phyloP scores from a whole-genome alignment of 2,888 invertebrate genomes.

The Drosophila atroscutellata region DNA sequence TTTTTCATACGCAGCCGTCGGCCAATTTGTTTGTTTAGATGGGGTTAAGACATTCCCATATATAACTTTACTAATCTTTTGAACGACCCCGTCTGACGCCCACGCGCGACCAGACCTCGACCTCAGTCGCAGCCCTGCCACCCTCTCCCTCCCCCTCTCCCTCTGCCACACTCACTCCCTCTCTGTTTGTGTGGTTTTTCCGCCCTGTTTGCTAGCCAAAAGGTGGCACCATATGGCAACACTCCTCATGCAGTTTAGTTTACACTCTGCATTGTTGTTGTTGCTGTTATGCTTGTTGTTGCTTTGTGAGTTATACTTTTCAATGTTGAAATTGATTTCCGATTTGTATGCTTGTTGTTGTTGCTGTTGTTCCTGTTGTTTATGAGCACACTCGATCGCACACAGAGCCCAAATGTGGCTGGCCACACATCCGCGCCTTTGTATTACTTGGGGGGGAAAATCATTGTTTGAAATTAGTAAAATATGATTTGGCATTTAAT shows the following conservation, averaged over 20 bases:
- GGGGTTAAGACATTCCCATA: constrained; percentile 78
- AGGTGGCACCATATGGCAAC: constrained; percentile 78
- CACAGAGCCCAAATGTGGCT: constrained; percentile 56
- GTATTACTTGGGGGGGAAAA: constrained; percentile 2
- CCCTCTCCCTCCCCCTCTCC: background rate
- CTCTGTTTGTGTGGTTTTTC: constrained; percentile 46
- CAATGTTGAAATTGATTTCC: constrained; percentile 75
- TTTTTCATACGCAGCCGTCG: constrained; percentile 63
- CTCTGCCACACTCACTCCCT: background rate
- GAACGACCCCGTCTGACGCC: constrained; percentile 50
- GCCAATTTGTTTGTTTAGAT: constrained; percentile 78
- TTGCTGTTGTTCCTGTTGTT: constrained; percentile 35
- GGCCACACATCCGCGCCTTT: constrained; percentile 61
- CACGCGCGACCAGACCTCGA: constrained; percentile 61
- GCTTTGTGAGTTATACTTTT: constrained; percentile 64
- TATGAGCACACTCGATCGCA: constrained; percentile 51
- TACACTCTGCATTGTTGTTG: constrained; percentile 26
- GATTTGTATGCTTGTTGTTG: constrained; percentile 56
- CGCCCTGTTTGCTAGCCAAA: constrained; percentile 52
- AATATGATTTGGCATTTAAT: constrained; percentile 68
- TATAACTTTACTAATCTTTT: constrained; percentile 69
- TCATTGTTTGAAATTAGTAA: constrained; percentile 59
- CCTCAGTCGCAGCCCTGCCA: constrained; percentile 40
- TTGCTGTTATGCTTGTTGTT: constrained; percentile 18
- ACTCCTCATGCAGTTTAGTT: constrained; percentile 51